Evolutionary conservation across 1,140 invertebrate species (phyloP).

Genomic region (Stegodyphus dumicola): DNA sequence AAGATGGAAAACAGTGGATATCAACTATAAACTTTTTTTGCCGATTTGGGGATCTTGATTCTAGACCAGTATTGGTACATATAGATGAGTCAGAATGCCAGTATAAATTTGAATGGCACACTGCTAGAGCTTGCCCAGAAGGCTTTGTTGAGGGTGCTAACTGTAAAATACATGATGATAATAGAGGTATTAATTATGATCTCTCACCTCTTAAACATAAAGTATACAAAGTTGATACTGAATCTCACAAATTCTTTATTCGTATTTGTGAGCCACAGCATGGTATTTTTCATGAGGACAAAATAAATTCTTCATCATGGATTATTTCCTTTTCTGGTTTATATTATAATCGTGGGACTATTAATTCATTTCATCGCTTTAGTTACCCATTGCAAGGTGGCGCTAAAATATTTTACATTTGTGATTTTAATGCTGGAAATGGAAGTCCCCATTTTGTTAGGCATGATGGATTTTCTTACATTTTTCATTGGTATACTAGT

Average conservation of each 20-base stretch:
- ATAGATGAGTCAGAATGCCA: slow-evolving; percentile 65
- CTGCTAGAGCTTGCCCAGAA: slow-evolving; percentile 67
- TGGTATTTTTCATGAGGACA: slow-evolving; percentile 65
- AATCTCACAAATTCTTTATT: slow-evolving; percentile 66
- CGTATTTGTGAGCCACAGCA: slow-evolving; percentile 67
- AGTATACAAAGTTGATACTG: slow-evolving; percentile 59
- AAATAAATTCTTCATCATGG: slow-evolving; percentile 10
- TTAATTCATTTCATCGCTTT: slow-evolving; percentile 67
- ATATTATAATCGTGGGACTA: slow-evolving; percentile 67
- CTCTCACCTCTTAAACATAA: slow-evolving; percentile 64
- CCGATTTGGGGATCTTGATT: slow-evolving; percentile 62
- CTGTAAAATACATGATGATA: slow-evolving; percentile 66
- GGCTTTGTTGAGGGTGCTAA: slow-evolving; percentile 64
- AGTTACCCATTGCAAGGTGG: slow-evolving; percentile 64
- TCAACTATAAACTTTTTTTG: slow-evolving; percentile 63
- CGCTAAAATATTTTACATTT: slow-evolving; percentile 68
- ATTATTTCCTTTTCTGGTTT: slow-evolving; percentile 58
- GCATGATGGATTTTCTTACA: slow-evolving; percentile 65
- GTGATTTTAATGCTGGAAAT: slow-evolving; percentile 65
- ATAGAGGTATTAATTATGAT: slow-evolving; percentile 65
- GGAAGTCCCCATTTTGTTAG: slow-evolving; percentile 66
- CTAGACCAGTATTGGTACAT: slow-evolving; percentile 20
- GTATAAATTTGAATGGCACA: slow-evolving; percentile 68
- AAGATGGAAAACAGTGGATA: slow-evolving; percentile 5
- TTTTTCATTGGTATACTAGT: slow-evolving; percentile 68